Percentiles rank a stretch among this genome's conserved stretches.
phyloP scores from a whole-genome alignment of 2,888 invertebrate genomes.

The Bedellia somnulentella region DNA sequence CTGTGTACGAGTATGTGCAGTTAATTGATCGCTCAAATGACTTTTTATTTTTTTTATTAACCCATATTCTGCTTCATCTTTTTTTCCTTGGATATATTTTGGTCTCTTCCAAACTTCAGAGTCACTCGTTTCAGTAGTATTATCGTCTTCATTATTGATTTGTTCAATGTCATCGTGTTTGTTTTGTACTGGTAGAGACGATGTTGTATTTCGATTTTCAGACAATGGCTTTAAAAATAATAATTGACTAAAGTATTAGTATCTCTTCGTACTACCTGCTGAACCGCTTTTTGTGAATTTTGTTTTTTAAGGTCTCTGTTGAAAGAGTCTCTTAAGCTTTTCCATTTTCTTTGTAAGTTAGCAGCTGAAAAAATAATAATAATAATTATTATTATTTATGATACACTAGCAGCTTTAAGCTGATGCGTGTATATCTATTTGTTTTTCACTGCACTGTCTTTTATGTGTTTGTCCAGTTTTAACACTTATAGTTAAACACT shows the following conservation, averaged over 20 bases:
- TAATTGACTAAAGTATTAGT: slow-evolving; percentile 12
- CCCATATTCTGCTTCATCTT: slow-evolving; percentile 9
- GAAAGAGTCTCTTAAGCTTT: slow-evolving; percentile 12
- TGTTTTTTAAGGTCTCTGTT: slow-evolving; percentile 9
- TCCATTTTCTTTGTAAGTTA: slow-evolving; percentile 12
- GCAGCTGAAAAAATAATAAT: no score
- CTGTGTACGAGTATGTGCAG: slow-evolving; percentile 13
- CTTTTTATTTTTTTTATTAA: slow-evolving; percentile 11
- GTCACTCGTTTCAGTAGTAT: slow-evolving; percentile 8
- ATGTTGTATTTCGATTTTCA: slow-evolving; percentile 6
- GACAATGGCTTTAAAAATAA: slow-evolving; percentile 10
- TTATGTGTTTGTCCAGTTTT: no score
- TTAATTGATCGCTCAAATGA: slow-evolving; percentile 13
- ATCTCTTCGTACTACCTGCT: slow-evolving; percentile 8
- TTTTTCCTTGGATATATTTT: slow-evolving; percentile 11
- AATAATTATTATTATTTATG: no score
- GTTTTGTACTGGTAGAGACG: no score
- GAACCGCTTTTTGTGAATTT: slow-evolving; percentile 10
- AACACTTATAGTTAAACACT: slow-evolving; percentile 6
- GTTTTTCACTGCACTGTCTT: no score
- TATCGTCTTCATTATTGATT: slow-evolving; percentile 11
- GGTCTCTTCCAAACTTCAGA: slow-evolving; percentile 10
- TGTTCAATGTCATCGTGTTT: slow-evolving; percentile 9
- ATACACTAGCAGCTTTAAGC: no score
- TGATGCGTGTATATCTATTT: no score